A percentile compares a stretch with the other conserved stretches of the same genome.
Evolutionary conservation across 2,888 invertebrate genomes (phyloP).

Genomic region (Spatulosminthurus flaviceps): DNA sequence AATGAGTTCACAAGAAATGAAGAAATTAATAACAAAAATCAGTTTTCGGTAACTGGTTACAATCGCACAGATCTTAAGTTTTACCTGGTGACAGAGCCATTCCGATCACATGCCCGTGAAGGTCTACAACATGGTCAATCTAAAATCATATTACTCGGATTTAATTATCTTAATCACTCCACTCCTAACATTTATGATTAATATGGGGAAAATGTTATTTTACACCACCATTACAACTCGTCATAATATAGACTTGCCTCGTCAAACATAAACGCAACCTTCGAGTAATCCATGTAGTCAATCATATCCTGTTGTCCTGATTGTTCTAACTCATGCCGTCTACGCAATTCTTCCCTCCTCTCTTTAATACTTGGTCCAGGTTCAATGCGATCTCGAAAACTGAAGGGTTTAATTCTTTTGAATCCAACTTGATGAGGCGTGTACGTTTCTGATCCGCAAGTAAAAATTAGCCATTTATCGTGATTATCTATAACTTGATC

Average conservation of each 20-base stretch:
- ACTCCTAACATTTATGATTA: too few species aligned
- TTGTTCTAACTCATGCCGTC: slow-evolving; percentile 40
- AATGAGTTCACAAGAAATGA: not conserved
- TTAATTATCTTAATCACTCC: too few species aligned
- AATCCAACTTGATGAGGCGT: slow-evolving; percentile 85
- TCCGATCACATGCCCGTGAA: slow-evolving; percentile 78
- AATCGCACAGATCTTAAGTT: too few species aligned
- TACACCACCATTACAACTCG: not conserved
- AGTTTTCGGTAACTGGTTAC: too few species aligned
- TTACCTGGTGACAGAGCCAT: slow-evolving; percentile 79
- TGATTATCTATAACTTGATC: slow-evolving; percentile 42
- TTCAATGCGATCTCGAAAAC: slow-evolving; percentile 70
- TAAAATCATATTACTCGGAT: slow-evolving; percentile 58
- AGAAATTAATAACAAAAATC: not conserved
- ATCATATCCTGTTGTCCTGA: slow-evolving; percentile 30
- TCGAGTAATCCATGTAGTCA: slow-evolving; percentile 54
- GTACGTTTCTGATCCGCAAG: slow-evolving; percentile 82
- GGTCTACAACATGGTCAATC: slow-evolving; percentile 81
- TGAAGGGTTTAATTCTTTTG: slow-evolving; percentile 75
- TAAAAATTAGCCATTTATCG: slow-evolving; percentile 76
- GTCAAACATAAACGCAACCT: slow-evolving; percentile 58
- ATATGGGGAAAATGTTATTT: too few species aligned
- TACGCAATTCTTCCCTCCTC: slow-evolving; percentile 68
- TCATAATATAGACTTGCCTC: slow-evolving; percentile 36
- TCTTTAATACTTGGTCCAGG: slow-evolving; percentile 76